phyloP scores from a whole-genome alignment of 2,888 invertebrate genomes.

The Caenorhabditis sp. region DNA sequence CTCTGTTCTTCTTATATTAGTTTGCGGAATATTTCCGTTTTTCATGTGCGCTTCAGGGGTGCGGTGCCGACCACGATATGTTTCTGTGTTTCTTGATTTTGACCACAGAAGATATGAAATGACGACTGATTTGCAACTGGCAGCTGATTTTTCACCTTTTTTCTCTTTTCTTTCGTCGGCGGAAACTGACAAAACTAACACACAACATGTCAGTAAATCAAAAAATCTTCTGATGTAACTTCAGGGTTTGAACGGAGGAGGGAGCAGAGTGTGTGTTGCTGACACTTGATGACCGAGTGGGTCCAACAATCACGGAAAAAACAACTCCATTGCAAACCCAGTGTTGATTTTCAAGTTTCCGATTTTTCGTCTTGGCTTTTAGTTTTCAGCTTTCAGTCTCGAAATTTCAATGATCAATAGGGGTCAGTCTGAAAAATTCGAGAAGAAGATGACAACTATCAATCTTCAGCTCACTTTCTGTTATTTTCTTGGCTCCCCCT shows the following conservation, averaged over 20 bases:
- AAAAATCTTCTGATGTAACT: constrained; percentile 48
- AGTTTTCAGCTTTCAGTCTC: constrained; percentile 10
- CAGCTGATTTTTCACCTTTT: constrained; percentile 24
- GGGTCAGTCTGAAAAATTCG: constrained; percentile 6
- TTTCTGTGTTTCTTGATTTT: constrained; percentile 43
- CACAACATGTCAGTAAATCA: constrained; percentile 33
- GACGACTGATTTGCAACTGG: constrained; percentile 19
- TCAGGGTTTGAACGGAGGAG: constrained; percentile 9
- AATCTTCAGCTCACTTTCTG: constrained; percentile 48
- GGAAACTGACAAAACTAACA: constrained; percentile 41
- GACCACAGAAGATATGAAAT: constrained; percentile 40
- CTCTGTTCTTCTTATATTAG: constrained; percentile 60
- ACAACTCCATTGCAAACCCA: neutral
- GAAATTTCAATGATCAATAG: constrained; percentile 33
- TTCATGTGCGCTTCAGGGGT: constrained; percentile 16
- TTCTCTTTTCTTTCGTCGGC: neutral
- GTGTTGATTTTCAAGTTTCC: constrained; percentile 29
- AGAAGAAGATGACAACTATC: constrained; percentile 32
- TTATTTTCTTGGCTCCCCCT: constrained; percentile 18
- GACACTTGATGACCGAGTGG: constrained; percentile 21
- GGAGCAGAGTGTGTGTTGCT: neutral
- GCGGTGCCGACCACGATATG: constrained; percentile 6
- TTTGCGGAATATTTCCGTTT: constrained; percentile 55
- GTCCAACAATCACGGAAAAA: constrained; percentile 24
- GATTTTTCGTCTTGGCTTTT: neutral